Percentiles rank a stretch among this genome's conserved stretches.
Conservation (phyloP, 2,797 vertebrate genomes). For the Artibeus jamaicensis region DNA sequence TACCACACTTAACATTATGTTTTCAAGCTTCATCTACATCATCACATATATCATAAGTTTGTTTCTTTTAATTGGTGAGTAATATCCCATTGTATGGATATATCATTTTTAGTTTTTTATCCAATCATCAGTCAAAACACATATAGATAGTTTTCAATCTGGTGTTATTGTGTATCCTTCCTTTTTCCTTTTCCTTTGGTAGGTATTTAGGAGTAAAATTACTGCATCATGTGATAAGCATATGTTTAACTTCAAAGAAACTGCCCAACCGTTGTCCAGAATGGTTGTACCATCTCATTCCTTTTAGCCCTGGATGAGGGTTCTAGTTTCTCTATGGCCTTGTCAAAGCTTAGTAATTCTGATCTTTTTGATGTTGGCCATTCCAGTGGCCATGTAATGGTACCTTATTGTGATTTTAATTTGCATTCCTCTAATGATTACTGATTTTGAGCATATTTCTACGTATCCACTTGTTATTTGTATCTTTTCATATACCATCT, state of each 20-base stretch:
- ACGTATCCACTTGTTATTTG: neutral
- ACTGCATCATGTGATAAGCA: neutral
- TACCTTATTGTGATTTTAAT: neutral
- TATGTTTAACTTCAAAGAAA: neutral
- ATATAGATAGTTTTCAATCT: neutral
- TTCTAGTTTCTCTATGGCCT: neutral
- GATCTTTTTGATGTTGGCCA: neutral
- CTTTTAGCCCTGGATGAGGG: neutral
- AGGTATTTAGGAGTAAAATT: neutral
- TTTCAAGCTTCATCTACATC: neutral
- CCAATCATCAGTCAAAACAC: neutral
- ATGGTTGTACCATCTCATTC: neutral
- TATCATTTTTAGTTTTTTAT: neutral
- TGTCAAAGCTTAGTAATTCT: neutral
- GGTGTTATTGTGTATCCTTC: neutral
- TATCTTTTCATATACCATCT: neutral
- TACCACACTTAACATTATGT: neutral
- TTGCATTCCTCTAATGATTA: neutral
- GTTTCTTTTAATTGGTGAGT: neutral
- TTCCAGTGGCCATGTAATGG: neutral
- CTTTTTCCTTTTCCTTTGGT: neutral
- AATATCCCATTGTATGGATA: neutral
- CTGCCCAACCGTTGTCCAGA: neutral
- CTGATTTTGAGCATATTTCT: neutral
- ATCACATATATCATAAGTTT: neutral